Conservation (phyloP, 2,888 invertebrate species). For the Parasteatoda lunata region DNA sequence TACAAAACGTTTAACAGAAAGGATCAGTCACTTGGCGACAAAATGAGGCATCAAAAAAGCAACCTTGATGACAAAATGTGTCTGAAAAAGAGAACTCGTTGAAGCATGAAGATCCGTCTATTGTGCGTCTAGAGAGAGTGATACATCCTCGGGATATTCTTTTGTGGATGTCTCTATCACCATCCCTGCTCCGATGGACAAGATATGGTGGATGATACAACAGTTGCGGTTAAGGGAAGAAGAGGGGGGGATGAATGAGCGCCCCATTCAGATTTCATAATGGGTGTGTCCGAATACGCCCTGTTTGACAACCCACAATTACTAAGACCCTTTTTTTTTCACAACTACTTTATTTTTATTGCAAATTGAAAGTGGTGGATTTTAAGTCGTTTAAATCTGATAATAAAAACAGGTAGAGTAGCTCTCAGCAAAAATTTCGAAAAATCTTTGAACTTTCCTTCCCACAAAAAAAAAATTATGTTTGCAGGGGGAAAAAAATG, state of each 20-base stretch:
- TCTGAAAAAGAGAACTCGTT: constrained; percentile 29
- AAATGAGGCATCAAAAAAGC: constrained; percentile 13
- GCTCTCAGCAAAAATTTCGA: no score
- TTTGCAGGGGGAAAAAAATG: no score
- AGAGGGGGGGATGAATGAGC: constrained; percentile 20
- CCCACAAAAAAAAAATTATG: no score
- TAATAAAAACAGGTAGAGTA: no score
- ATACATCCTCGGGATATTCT: constrained; percentile 18
- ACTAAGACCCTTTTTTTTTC: no score
- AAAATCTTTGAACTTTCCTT: no score
- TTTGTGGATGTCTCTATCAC: constrained; percentile 39
- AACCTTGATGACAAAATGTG: constrained; percentile 41
- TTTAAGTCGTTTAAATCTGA: no score
- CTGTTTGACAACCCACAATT: background rate
- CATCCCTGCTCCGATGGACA: constrained; percentile 52
- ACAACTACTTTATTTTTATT: no score
- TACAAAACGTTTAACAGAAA: no score
- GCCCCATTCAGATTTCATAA: constrained; percentile 32
- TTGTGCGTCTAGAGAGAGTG: constrained; percentile 15
- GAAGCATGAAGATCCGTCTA: constrained; percentile 42
- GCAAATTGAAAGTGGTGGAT: no score
- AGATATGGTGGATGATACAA: constrained; percentile 49
- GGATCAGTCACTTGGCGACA: no score
- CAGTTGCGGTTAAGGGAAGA: constrained; percentile 24
- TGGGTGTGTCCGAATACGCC: constrained; percentile 45